These are phyloP conservation scores for Amblyjoppa fuscipennis DNA, from an alignment of 2,888 invertebrate species.

Conservation along the genomic window DNA sequence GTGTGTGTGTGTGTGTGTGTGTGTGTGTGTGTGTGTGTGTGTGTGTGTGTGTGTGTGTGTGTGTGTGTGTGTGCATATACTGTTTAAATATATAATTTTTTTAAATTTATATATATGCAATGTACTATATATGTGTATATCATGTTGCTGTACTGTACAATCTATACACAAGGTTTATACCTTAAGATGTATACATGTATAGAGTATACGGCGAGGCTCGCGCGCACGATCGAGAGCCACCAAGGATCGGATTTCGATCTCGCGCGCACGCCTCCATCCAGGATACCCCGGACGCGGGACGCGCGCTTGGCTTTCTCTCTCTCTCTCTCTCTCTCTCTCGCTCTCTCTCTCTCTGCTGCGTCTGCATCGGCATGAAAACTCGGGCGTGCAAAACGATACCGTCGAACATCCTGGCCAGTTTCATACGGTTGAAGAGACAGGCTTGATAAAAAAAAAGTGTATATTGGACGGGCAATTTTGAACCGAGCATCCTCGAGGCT, in stretches of 20 bases:
- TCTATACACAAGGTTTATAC: neutral
- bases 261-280: conserved; percentile 50
- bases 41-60: too few species aligned
- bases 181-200: neutral
- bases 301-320: neutral
- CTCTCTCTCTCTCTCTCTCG: neutral
- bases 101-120: too few species aligned
- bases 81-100: conserved; percentile 6
- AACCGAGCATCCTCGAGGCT: neutral
- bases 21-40: too few species aligned
- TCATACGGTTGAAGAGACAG: neutral
- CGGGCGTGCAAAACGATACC: conserved; percentile 33
- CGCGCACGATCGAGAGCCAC: conserved; percentile 55
- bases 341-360: neutral
- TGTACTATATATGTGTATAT: too few species aligned
- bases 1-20: too few species aligned
- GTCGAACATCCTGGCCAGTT: conserved; percentile 18
- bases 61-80: neutral
- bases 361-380: conserved; percentile 24
- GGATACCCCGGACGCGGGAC: conserved; percentile 31
- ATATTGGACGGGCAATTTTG: neutral
- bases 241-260: conserved; percentile 63
- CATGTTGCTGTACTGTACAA: conserved; percentile 1
- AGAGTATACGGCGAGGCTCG: conserved; percentile 22
- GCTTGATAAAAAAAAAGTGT: conserved; percentile 3